Evolutionary conservation across 2,113 vertebrate genomes (phyloP).

Genomic region (Patagioenas fasciata): DNA sequence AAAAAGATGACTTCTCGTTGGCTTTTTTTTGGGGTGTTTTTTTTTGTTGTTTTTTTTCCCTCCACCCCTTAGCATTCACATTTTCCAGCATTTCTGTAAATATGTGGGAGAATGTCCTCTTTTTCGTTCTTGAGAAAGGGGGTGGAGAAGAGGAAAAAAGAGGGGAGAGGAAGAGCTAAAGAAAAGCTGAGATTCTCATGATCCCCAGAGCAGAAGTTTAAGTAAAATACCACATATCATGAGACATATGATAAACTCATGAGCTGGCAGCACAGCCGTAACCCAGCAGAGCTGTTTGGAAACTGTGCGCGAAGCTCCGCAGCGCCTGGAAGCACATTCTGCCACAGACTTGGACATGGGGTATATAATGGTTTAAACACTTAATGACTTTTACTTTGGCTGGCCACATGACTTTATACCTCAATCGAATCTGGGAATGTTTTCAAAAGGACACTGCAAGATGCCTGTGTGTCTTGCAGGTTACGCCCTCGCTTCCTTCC

Average conservation of each 20-base stretch:
- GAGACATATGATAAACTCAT: constrained; percentile 35
- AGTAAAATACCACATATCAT: constrained; percentile 32
- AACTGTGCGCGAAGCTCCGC: neutral
- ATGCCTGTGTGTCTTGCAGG: constrained; percentile 22
- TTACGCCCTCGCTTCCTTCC: constrained; percentile 51
- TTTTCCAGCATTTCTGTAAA: constrained; percentile 36
- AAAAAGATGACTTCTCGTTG: neutral
- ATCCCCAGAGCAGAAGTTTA: neutral
- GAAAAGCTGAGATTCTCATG: constrained; percentile 1
- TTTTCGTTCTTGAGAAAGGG: neutral
- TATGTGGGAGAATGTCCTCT: neutral
- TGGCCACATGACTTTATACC: neutral
- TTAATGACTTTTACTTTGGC: neutral
- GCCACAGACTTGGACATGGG: neutral
- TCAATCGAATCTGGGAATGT: constrained; percentile 14
- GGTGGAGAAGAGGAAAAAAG: neutral
- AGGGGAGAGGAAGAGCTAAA: neutral
- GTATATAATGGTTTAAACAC: neutral
- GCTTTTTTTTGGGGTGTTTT: too few species aligned
- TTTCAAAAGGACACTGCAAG: constrained; percentile 35
- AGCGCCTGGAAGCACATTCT: neutral
- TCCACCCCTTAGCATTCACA: neutral
- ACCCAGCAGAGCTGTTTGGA: neutral
- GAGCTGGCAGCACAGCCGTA: neutral
- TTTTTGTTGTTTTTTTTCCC: neutral